These are phyloP conservation scores for Petroica traversi DNA, from an alignment of 2,113 vertebrate species.

Conservation along the genomic window DNA sequence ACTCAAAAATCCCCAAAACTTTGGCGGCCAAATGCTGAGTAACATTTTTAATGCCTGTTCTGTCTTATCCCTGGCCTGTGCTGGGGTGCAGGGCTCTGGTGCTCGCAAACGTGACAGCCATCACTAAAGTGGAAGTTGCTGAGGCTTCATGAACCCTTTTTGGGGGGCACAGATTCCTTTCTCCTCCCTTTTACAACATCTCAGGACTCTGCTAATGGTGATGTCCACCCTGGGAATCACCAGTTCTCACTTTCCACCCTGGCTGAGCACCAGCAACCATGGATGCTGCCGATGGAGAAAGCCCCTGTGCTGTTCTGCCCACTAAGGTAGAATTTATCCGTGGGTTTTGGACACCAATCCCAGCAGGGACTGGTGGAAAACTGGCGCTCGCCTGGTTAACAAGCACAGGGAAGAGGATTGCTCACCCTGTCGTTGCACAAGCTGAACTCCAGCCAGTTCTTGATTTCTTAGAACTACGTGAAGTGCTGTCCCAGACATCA, in stretches of 20 bases:
- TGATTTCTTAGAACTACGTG: background rate
- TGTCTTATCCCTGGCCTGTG: background rate
- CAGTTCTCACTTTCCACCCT: background rate
- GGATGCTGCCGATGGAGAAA: accelerated
- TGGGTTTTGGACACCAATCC: background rate
- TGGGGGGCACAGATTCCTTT: background rate
- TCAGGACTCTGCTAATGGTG: accelerated
- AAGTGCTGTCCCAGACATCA: background rate
- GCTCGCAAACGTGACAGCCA: background rate
- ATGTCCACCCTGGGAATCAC: background rate
- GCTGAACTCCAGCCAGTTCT: conserved; percentile 8
- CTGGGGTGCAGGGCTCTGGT: background rate
- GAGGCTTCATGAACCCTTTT: background rate
- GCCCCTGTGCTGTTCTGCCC: background rate
- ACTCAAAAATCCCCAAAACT: background rate
- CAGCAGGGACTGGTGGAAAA: background rate
- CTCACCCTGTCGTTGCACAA: background rate
- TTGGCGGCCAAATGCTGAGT: background rate
- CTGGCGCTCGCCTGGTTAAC: background rate
- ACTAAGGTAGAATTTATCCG: accelerated
- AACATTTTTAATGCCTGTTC: background rate
- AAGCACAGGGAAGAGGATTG: background rate
- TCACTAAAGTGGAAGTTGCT: background rate
- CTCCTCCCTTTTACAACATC: background rate
- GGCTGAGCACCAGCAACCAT: accelerated